phyloP scores from a whole-genome alignment of 2,797 vertebrate genomes.

The Macropus fuliginosus region DNA sequence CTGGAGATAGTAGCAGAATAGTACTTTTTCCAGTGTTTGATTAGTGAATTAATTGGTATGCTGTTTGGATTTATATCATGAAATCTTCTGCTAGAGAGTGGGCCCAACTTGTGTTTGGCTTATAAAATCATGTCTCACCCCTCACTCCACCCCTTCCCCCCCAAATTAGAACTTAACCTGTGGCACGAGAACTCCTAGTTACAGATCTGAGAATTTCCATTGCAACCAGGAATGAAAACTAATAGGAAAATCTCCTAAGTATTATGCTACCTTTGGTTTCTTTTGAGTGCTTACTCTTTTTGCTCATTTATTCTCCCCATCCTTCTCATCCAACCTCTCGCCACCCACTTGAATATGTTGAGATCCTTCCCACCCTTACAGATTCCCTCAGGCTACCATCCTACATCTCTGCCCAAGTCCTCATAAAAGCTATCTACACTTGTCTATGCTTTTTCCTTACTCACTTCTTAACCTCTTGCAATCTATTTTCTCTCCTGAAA shows the following conservation, averaged over 20 bases:
- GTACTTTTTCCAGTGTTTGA: background rate
- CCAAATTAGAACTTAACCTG: background rate
- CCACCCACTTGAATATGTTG: background rate
- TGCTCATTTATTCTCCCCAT: background rate
- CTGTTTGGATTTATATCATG: background rate
- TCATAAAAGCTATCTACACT: background rate
- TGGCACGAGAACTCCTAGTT: background rate
- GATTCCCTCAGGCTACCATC: background rate
- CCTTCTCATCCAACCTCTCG: background rate
- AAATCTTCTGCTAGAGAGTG: background rate
- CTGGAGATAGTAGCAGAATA: background rate
- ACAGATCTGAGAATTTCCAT: background rate
- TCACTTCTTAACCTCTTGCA: background rate
- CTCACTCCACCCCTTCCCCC: background rate
- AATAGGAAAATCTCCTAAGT: background rate
- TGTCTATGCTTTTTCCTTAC: background rate
- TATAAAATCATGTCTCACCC: background rate
- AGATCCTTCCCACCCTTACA: background rate
- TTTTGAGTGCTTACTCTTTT: background rate
- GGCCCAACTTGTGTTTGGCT: background rate
- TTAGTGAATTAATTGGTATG: background rate
- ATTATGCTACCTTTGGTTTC: background rate
- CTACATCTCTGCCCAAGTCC: background rate
- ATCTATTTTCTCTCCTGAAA: background rate
- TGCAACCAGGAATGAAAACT: background rate